A percentile compares a stretch with the other conserved stretches of the same genome.
Conservation (phyloP, 2,797 vertebrate genomes). For the Coilia nasus region DNA sequence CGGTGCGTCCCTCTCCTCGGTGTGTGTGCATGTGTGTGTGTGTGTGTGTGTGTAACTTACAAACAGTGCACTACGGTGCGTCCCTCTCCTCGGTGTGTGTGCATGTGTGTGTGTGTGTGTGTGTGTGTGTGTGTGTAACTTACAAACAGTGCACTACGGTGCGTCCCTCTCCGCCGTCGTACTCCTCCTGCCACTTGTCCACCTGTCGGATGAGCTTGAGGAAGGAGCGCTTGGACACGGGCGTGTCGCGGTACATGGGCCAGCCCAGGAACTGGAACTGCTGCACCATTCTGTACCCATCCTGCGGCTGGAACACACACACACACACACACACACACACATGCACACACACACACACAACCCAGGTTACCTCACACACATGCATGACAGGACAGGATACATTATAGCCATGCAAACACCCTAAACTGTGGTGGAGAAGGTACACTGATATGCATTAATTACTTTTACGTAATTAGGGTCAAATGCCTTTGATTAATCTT, state of each 20-base stretch:
- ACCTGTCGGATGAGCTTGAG: conserved; percentile 93
- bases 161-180: conserved; percentile 92
- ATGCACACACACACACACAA: background rate
- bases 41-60: conserved; percentile 20
- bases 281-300: conserved; percentile 96
- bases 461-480: background rate
- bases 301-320: conserved; percentile 82
- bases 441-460: background rate
- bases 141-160: conserved; percentile 96
- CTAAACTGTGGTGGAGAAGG: background rate
- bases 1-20: too few relatives aligned
- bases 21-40: background rate
- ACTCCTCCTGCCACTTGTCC: conserved; percentile 98
- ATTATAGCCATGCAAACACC: background rate
- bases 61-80: too few relatives aligned
- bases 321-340: conserved; percentile 6
- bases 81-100: background rate
- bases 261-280: conserved; percentile 99
- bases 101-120: background rate
- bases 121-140: conserved; percentile 59
- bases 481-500: background rate
- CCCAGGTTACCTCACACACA: background rate
- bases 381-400: background rate
- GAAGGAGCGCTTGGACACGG: conserved; percentile 93
- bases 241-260: conserved; percentile 95